phyloP scores from a whole-genome alignment of 64 coral and sea anemone species.

The Pocillopora verrucosa region DNA sequence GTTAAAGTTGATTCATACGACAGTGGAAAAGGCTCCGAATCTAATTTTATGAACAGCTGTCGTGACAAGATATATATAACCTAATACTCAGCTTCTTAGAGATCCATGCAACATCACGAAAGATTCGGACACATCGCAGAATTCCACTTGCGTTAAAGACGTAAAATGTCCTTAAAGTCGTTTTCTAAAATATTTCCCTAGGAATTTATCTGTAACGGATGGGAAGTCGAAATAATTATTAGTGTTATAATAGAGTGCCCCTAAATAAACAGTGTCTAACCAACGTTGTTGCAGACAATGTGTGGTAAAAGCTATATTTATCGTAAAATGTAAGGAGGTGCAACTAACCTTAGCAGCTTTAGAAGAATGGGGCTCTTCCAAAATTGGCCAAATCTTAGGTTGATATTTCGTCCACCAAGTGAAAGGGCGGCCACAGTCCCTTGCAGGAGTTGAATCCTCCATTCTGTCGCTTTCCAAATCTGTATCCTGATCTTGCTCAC shows the following conservation, averaged over 20 bases:
- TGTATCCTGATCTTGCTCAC: slow-evolving; percentile 48
- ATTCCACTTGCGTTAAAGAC: neutral
- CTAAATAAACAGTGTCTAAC: slow-evolving; percentile 15
- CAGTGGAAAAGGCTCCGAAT: neutral
- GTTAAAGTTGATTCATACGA: neutral
- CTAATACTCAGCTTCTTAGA: neutral
- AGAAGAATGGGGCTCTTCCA: slow-evolving; percentile 90
- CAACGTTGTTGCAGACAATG: neutral
- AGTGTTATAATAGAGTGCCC: neutral
- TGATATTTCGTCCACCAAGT: slow-evolving; percentile 77
- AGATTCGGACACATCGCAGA: neutral
- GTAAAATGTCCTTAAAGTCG: no score
- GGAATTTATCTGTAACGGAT: neutral
- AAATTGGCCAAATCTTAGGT: slow-evolving; percentile 74
- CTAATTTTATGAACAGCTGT: neutral
- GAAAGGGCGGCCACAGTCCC: slow-evolving; percentile 21
- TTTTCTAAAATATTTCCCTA: neutral
- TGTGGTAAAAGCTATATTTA: neutral
- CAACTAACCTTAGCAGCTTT: slow-evolving; percentile 79
- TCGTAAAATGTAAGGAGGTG: neutral
- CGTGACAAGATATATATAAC: neutral
- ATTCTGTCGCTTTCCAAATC: slow-evolving; percentile 48
- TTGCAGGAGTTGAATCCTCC: slow-evolving; percentile 31
- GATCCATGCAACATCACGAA: neutral
- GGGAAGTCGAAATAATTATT: neutral